phyloP scores from a whole-genome alignment of 2,888 invertebrate genomes.

The Drosophila algonquin region DNA sequence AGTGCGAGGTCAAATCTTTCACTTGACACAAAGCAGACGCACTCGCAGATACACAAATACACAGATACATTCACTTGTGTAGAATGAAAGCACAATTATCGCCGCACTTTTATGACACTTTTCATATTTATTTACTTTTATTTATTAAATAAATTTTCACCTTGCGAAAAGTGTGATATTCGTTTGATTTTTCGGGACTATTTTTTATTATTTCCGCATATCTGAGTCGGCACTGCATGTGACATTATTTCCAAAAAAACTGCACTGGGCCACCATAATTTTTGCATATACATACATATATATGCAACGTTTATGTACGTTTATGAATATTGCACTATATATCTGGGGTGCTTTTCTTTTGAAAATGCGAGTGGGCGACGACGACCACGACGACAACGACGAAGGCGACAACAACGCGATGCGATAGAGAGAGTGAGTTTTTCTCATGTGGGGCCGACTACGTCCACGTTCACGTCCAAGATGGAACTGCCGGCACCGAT shows the following conservation, averaged over 20 bases:
- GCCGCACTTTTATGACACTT: slow-evolving; percentile 19
- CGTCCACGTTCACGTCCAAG: slow-evolving; percentile 65
- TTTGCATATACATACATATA: slow-evolving; percentile 5
- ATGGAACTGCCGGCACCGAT: slow-evolving; percentile 56
- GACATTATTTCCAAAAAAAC: slow-evolving; percentile 75
- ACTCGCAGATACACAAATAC: slow-evolving; percentile 19
- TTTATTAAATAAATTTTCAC: neutral
- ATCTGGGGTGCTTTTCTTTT: slow-evolving; percentile 27
- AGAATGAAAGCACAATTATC: slow-evolving; percentile 41
- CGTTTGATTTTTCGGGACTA: slow-evolving; percentile 6
- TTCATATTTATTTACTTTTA: neutral
- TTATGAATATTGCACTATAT: slow-evolving; percentile 33
- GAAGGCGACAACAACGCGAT: no score
- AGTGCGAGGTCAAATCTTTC: slow-evolving; percentile 80
- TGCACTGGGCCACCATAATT: slow-evolving; percentile 64
- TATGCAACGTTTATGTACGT: neutral
- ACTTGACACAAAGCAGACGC: slow-evolving; percentile 68
- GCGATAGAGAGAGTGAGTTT: neutral
- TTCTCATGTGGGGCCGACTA: slow-evolving; percentile 59
- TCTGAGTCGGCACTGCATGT: slow-evolving; percentile 62
- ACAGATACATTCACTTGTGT: slow-evolving; percentile 31
- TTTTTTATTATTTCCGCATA: slow-evolving; percentile 44
- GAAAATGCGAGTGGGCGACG: slow-evolving; percentile 60
- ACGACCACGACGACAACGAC: slow-evolving; percentile 23
- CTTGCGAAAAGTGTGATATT: slow-evolving; percentile 14